phyloP scores from a whole-genome alignment of 92 coral and sea anemone species.

The Phenganax subtilis region DNA sequence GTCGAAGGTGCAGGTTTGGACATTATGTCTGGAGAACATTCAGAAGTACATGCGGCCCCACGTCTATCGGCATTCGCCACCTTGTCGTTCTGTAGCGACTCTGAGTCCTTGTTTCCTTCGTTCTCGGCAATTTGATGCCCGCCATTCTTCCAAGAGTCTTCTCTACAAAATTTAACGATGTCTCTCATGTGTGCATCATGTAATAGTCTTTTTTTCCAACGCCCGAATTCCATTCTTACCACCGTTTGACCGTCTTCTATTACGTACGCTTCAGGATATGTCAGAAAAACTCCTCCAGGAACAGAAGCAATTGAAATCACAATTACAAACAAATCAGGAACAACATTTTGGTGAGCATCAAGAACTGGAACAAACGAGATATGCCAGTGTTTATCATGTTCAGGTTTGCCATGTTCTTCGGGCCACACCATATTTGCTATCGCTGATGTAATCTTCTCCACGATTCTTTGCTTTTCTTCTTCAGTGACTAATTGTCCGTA shows the following conservation, averaged over 20 bases:
- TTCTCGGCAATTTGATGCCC: background rate
- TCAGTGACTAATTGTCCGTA: constrained; percentile 27
- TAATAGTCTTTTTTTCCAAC: constrained; percentile 7
- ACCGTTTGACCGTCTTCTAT: background rate
- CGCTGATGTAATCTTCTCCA: constrained; percentile 31
- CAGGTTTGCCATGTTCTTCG: constrained; percentile 37
- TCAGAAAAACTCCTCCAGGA: constrained; percentile 44
- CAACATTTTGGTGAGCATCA: constrained; percentile 7
- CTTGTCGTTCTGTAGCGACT: background rate
- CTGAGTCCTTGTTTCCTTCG: background rate
- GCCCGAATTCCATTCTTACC: constrained; percentile 10
- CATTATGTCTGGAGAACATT: constrained; percentile 3
- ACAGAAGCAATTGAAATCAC: constrained; percentile 27
- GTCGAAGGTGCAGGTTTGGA: constrained; percentile 25
- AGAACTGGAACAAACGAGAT: constrained; percentile 44
- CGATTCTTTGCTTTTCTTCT: constrained; percentile 26
- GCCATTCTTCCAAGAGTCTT: constrained; percentile 26
- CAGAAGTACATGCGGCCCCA: background rate
- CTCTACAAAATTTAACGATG: constrained; percentile 41
- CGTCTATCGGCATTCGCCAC: background rate
- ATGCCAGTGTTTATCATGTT: constrained; percentile 46
- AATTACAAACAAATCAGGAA: constrained; percentile 39
- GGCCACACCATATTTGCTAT: constrained; percentile 42
- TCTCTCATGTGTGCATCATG: constrained; percentile 31
- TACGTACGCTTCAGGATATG: constrained; percentile 11